phyloP scores from a whole-genome alignment of 2,888 invertebrate genomes.

The Neria commutata region DNA sequence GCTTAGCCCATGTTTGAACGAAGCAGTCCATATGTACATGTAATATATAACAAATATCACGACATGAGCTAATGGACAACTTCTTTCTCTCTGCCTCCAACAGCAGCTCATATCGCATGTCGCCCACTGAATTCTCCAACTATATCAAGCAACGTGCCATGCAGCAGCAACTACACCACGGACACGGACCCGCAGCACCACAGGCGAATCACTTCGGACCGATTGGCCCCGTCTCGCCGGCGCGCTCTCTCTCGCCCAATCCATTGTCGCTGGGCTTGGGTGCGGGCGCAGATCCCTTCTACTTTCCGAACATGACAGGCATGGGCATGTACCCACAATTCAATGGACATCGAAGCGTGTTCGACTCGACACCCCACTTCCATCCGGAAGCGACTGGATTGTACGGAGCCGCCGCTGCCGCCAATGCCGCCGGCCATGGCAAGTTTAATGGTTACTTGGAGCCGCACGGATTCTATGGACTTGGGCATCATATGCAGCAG shows the following conservation, averaged over 20 bases:
- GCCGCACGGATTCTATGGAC: constrained; percentile 54
- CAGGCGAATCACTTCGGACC: constrained; percentile 61
- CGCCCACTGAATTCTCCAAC: constrained; percentile 96
- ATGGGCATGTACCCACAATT: constrained; percentile 60
- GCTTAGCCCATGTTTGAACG: too few species aligned
- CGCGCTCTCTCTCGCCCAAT: constrained; percentile 68
- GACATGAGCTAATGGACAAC: background rate
- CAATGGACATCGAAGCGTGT: constrained; percentile 54
- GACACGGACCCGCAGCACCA: constrained; percentile 50
- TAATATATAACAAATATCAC: background rate
- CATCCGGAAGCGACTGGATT: constrained; percentile 42
- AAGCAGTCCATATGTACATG: constrained; percentile 10
- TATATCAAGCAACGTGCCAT: constrained; percentile 94
- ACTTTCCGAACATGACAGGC: constrained; percentile 64
- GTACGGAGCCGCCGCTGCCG: constrained; percentile 31
- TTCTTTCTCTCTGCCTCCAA: background rate
- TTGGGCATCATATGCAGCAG: constrained; percentile 39
- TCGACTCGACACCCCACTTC: constrained; percentile 56
- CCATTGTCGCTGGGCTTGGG: constrained; percentile 57
- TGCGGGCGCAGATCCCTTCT: constrained; percentile 67
- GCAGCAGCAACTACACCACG: constrained; percentile 76
- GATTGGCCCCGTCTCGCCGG: constrained; percentile 70
- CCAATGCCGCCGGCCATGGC: constrained; percentile 28
- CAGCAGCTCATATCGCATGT: constrained; percentile 75
- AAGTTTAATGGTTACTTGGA: constrained; percentile 58